These are phyloP conservation scores for Catharus fuscescens DNA, from an alignment of 2,113 vertebrate species.

Conservation along the genomic window DNA sequence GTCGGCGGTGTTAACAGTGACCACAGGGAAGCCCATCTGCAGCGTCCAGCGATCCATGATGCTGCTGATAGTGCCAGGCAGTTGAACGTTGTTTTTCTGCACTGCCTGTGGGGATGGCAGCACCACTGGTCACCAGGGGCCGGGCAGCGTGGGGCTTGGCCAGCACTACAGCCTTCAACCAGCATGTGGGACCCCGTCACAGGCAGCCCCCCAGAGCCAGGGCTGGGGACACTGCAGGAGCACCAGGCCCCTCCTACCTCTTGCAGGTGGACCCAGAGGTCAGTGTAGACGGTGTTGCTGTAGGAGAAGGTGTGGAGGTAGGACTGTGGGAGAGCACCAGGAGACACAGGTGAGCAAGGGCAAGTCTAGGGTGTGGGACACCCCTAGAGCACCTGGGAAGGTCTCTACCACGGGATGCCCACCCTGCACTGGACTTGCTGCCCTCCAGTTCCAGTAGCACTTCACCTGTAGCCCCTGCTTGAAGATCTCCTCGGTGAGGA, in stretches of 20 bases:
- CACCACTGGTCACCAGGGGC: rapidly evolving
- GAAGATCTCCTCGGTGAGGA: slow-evolving; percentile 86
- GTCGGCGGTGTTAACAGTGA: slow-evolving; percentile 75
- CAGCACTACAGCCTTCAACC: rapidly evolving
- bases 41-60: slow-evolving; percentile 94
- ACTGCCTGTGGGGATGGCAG: slow-evolving; percentile 59
- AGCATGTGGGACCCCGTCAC: rapidly evolving
- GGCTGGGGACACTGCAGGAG: background rate
- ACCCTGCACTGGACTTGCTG: background rate
- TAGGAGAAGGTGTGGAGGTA: slow-evolving; percentile 84
- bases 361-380: background rate
- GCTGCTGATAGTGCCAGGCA: slow-evolving; percentile 5
- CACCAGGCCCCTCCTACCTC: slow-evolving; percentile 60
- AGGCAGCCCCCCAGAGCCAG: background rate
- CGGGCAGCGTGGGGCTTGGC: background rate
- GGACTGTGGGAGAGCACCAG: slow-evolving; percentile 67
- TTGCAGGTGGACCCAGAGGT: slow-evolving; percentile 90
- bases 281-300: slow-evolving; percentile 78
- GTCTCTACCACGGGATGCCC: background rate
- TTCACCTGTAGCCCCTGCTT: slow-evolving; percentile 85
- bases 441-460: background rate
- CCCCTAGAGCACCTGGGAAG: rapidly evolving
- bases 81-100: rapidly evolving
- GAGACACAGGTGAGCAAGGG: background rate
- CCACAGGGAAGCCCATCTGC: slow-evolving; percentile 92